Conservation (phyloP, 2,888 invertebrate species). For the Perizoma affinitatum region DNA sequence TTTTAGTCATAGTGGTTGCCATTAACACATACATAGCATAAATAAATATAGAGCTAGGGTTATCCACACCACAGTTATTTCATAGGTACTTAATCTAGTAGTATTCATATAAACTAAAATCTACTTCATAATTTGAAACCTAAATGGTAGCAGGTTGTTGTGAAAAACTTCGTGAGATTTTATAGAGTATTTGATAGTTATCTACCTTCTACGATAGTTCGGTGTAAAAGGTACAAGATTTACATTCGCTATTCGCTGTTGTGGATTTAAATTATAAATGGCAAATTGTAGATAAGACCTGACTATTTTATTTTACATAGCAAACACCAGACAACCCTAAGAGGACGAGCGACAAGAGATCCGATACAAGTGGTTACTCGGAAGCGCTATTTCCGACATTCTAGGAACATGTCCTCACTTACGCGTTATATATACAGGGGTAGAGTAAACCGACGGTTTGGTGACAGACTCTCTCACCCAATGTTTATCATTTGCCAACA, state of each 20-base stretch:
- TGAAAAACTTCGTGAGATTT: too few relatives aligned
- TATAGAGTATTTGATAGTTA: too few relatives aligned
- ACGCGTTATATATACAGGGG: neutral
- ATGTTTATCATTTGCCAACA: neutral
- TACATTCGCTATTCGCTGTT: neutral
- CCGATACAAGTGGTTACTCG: slow-evolving; percentile 74
- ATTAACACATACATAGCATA: slow-evolving; percentile 59
- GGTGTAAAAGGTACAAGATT: neutral
- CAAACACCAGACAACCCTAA: slow-evolving; percentile 38
- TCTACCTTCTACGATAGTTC: neutral
- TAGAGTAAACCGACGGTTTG: slow-evolving; percentile 2
- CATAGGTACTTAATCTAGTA: too few relatives aligned
- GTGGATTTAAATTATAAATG: neutral
- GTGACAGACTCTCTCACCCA: slow-evolving; percentile 7
- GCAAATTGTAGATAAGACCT: neutral
- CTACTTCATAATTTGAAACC: too few relatives aligned
- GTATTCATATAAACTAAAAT: too few relatives aligned
- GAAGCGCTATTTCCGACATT: slow-evolving; percentile 80
- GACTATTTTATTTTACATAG: neutral
- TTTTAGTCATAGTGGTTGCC: too few relatives aligned
- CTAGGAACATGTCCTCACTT: slow-evolving; percentile 65
- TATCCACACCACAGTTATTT: slow-evolving; percentile 6
- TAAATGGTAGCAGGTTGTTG: too few relatives aligned
- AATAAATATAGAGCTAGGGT: slow-evolving; percentile 52
- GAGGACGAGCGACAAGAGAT: slow-evolving; percentile 65